These are phyloP conservation scores for Agraylea sexmaculata DNA, from an alignment of 1,140 invertebrate species.

Conservation along the genomic window DNA sequence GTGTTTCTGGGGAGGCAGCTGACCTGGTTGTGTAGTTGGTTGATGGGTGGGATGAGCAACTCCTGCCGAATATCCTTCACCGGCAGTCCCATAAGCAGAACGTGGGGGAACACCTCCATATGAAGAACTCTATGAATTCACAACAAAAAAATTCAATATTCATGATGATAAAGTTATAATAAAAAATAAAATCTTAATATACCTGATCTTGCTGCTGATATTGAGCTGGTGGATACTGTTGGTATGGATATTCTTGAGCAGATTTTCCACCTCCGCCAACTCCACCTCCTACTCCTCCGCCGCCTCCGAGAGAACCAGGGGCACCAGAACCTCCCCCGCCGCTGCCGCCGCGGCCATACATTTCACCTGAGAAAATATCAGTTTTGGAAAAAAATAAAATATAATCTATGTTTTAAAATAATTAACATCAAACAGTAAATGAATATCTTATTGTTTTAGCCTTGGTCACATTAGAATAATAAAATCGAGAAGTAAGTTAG, in stretches of 20 bases:
- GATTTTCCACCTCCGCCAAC: constrained; percentile 20
- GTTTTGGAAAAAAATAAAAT: too few species aligned
- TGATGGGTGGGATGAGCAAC: constrained; percentile 30
- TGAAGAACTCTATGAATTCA: constrained; percentile 38
- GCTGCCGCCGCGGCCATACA: constrained; percentile 19
- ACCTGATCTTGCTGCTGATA: constrained; percentile 42
- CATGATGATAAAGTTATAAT: too few species aligned
- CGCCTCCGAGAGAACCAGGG: constrained; percentile 36
- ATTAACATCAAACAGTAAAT: too few species aligned
- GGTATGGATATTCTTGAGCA: constrained; percentile 37
- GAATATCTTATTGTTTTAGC: too few species aligned
- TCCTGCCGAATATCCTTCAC: constrained; percentile 32
- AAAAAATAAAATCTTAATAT: constrained; percentile 7
- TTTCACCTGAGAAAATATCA: constrained; percentile 18
- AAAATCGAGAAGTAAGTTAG: too few species aligned
- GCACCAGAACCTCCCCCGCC: constrained; percentile 24
- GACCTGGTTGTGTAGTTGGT: constrained; percentile 33
- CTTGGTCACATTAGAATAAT: too few species aligned
- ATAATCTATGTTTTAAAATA: too few species aligned
- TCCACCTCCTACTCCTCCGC: constrained; percentile 27
- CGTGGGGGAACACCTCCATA: constrained; percentile 37
- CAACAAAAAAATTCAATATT: too few species aligned
- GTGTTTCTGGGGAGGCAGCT: constrained; percentile 28
- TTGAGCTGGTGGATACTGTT: constrained; percentile 34
- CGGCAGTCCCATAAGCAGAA: constrained; percentile 27